Conservation (phyloP, 2,113 vertebrate genomes). For the Danionella cerebrum region DNA sequence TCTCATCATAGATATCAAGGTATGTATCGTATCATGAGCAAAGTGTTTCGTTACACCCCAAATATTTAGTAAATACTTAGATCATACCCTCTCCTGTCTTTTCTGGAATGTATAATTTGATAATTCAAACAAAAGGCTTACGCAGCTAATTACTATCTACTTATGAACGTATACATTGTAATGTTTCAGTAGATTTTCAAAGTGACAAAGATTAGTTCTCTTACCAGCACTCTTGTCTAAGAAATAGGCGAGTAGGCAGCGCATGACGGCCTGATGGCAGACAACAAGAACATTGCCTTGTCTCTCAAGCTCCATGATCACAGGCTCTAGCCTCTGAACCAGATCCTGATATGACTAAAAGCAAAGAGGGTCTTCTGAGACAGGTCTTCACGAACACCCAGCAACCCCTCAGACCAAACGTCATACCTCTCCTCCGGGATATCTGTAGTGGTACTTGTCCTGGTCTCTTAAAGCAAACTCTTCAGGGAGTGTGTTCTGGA, state of each 20-base stretch:
- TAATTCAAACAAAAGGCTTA: too few species aligned
- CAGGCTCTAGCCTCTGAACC: constrained; percentile 90
- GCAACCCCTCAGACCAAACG: not conserved
- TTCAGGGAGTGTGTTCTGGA: constrained; percentile 81
- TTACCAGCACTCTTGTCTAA: constrained; percentile 88
- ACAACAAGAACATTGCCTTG: constrained; percentile 90
- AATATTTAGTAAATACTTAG: too few species aligned
- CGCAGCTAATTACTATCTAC: too few species aligned
- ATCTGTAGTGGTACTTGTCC: constrained; percentile 96
- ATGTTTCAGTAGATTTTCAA: too few species aligned
- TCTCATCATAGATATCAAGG: too few species aligned
- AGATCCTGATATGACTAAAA: constrained; percentile 92
- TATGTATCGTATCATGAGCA: too few species aligned
- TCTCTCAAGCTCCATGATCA: constrained; percentile 95
- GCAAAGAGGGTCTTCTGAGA: not conserved
- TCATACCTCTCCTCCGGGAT: constrained; percentile 90
- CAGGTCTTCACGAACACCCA: not conserved
- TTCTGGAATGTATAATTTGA: too few species aligned
- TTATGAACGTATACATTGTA: too few species aligned
- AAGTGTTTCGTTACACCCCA: too few species aligned
- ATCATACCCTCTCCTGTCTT: too few species aligned
- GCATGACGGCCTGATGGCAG: constrained; percentile 95
- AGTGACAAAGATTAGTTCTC: not conserved
- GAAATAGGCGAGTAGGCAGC: constrained; percentile 93
- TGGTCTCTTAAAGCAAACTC: constrained; percentile 93